These are phyloP conservation scores for Elgonia sp. DNA, from an alignment of 2,888 invertebrate species.

Conservation along the genomic window DNA sequence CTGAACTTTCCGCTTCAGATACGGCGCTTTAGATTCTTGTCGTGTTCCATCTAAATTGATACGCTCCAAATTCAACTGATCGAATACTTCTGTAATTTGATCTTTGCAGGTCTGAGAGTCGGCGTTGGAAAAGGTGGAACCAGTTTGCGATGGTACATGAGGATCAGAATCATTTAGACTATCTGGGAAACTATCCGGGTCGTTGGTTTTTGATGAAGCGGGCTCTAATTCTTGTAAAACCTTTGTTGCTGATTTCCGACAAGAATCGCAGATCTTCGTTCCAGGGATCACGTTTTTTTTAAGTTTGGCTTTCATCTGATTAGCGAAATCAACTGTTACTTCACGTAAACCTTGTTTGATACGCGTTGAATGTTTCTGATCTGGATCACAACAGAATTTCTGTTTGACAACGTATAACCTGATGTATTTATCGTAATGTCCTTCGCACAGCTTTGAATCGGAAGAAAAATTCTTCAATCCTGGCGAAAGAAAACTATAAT, in stretches of 20 bases:
- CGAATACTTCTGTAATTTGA: constrained; percentile 33
- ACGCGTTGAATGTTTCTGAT: no score
- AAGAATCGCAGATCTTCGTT: constrained; percentile 27
- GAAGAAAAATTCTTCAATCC: no score
- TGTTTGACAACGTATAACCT: constrained; percentile 28
- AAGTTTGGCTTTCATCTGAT: constrained; percentile 24
- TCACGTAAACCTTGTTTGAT: constrained; percentile 23
- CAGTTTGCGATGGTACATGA: no score
- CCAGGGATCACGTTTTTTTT: constrained; percentile 17
- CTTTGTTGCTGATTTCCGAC: constrained; percentile 24
- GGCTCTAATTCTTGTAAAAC: no score
- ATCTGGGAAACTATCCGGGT: no score
- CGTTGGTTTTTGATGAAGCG: no score
- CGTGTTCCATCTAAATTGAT: constrained; percentile 12
- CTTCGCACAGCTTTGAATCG: no score
- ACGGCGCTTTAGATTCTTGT: constrained; percentile 3
- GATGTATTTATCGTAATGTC: no score
- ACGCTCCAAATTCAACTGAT: constrained; percentile 31
- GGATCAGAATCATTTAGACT: constrained; percentile 3
- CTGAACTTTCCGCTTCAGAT: constrained; percentile 27
- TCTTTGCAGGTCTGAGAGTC: constrained; percentile 34
- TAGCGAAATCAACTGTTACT: constrained; percentile 12
- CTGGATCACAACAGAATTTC: no score
- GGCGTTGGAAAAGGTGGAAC: no score
- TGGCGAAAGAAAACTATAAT: no score